These are phyloP conservation scores for Rosalia funebris DNA, from an alignment of 2,888 invertebrate species.

Conservation along the genomic window DNA sequence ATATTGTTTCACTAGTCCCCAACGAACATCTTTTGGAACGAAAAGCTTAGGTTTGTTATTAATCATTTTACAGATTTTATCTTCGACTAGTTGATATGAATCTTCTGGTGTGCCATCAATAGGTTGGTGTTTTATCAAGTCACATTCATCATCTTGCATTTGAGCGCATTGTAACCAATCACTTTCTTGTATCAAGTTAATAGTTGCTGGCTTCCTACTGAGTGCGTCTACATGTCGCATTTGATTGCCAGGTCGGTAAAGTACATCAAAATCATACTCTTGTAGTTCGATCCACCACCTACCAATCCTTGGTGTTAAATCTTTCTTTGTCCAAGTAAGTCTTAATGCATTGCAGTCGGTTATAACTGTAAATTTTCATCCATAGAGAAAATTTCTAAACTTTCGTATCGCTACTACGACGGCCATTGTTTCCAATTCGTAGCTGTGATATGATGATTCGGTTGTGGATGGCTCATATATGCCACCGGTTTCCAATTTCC, in stretches of 20 bases:
- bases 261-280: too few relatives aligned
- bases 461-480: slow-evolving; percentile 41
- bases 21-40: slow-evolving; percentile 15
- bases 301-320: too few relatives aligned
- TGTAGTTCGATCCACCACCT: too few relatives aligned
- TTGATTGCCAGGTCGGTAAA: slow-evolving; percentile 44
- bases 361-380: slow-evolving; percentile 22
- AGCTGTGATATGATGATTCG: slow-evolving; percentile 33
- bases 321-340: too few relatives aligned
- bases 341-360: slow-evolving; percentile 32
- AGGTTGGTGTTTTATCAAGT: slow-evolving; percentile 1
- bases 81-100: slow-evolving; percentile 5
- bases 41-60: background rate
- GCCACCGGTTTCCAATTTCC: slow-evolving; percentile 42
- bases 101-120: background rate
- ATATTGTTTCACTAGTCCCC: slow-evolving; percentile 1
- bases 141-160: slow-evolving; percentile 22
- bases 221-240: slow-evolving; percentile 50
- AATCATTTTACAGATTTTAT: slow-evolving; percentile 1
- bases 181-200: slow-evolving; percentile 2
- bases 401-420: slow-evolving; percentile 23
- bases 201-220: slow-evolving; percentile 31
- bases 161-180: slow-evolving; percentile 38
- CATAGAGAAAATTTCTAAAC: slow-evolving; percentile 26
- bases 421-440: slow-evolving; percentile 35